These are phyloP conservation scores for Python bivittatus DNA, from an alignment of 2,113 vertebrate genomes.

Conservation along the genomic window DNA sequence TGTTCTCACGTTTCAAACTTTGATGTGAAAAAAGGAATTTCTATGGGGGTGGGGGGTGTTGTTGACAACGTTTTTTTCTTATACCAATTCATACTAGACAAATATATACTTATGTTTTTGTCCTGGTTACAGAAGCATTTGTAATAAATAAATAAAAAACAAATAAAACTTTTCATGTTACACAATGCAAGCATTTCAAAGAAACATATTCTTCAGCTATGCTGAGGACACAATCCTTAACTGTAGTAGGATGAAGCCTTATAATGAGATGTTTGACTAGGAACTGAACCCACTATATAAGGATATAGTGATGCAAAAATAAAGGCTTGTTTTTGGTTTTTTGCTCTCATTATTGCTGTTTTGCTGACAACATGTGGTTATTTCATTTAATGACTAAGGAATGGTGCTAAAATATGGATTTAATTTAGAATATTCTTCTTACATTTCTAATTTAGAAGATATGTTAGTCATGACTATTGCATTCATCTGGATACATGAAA, in stretches of 20 bases:
- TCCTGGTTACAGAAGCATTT: background rate
- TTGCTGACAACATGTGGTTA: background rate
- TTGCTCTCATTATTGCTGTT: background rate
- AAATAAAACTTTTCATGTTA: background rate
- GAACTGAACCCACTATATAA: background rate
- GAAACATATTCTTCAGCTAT: background rate
- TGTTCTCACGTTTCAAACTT: background rate
- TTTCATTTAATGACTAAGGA: background rate
- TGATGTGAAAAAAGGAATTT: background rate
- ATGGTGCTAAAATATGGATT: background rate
- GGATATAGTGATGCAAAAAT: background rate
- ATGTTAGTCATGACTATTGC: background rate
- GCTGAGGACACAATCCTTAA: background rate
- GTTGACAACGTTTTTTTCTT: background rate
- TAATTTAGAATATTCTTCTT: background rate
- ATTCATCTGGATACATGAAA: background rate
- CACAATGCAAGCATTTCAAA: background rate
- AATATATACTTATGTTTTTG: background rate
- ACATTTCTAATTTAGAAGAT: background rate
- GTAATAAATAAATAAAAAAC: background rate
- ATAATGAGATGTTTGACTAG: background rate
- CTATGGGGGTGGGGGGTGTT: background rate
- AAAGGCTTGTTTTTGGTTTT: background rate
- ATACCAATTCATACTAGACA: background rate
- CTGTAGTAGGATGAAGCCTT: background rate